Evolutionary conservation across 2,797 vertebrate species (phyloP).

Genomic region (Cyprinodon diabolis): DNA sequence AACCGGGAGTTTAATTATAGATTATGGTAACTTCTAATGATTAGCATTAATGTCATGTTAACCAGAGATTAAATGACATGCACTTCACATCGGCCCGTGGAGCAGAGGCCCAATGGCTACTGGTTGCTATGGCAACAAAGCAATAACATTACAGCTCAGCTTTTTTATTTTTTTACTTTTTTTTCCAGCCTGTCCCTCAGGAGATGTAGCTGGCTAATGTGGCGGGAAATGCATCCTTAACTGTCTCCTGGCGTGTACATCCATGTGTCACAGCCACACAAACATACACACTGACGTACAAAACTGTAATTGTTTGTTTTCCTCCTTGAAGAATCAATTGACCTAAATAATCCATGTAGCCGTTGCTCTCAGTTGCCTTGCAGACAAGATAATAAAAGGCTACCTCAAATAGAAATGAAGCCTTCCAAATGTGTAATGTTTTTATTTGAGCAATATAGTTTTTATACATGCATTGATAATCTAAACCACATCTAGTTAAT

Average conservation of each 20-base stretch:
- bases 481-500: constrained; percentile 7
- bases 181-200: constrained; percentile 58
- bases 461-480: constrained; percentile 5
- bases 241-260: constrained; percentile 56
- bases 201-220: constrained; percentile 79
- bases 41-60: constrained; percentile 45
- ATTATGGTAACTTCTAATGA: constrained; percentile 29
- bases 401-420: constrained; percentile 23
- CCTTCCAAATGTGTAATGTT: constrained; percentile 15
- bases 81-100: constrained; percentile 58
- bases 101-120: constrained; percentile 63
- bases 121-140: constrained; percentile 79
- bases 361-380: constrained; percentile 39
- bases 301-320: constrained; percentile 53
- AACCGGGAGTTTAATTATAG: constrained; percentile 30
- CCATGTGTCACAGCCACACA: constrained; percentile 13
- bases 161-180: constrained; percentile 13
- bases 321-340: constrained; percentile 69
- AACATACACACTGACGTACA: constrained; percentile 44
- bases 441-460: constrained; percentile 17
- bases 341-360: constrained; percentile 62
- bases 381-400: constrained; percentile 50
- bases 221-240: constrained; percentile 76
- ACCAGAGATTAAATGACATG: constrained; percentile 63
- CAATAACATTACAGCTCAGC: constrained; percentile 62